Evolutionary conservation across 2,797 vertebrate species (phyloP).

Genomic region (Hozukius guyotensis): DNA sequence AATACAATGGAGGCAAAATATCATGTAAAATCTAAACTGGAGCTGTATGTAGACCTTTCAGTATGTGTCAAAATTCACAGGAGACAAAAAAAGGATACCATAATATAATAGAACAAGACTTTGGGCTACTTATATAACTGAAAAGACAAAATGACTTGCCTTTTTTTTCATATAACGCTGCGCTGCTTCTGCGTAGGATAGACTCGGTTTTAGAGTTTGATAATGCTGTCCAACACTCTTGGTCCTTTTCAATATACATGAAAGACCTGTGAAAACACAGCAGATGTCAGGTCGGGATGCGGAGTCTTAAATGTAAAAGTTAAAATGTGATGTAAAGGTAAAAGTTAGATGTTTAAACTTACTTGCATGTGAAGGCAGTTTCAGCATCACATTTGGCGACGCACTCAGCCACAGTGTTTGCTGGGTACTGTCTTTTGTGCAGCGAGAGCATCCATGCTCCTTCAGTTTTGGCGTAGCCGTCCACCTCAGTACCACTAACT

Average conservation of each 20-base stretch:
- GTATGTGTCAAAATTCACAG: background rate
- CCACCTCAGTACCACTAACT: slow-evolving; percentile 64
- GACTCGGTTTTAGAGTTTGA: slow-evolving; percentile 87
- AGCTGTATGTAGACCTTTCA: background rate
- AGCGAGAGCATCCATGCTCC: slow-evolving; percentile 79
- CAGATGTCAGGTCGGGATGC: background rate
- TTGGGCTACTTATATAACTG: background rate
- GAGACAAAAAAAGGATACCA: background rate
- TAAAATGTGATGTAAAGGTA: background rate
- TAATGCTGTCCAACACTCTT: slow-evolving; percentile 85
- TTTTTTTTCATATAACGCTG: slow-evolving; percentile 89
- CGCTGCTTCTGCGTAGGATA: slow-evolving; percentile 80
- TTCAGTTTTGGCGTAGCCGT: slow-evolving; percentile 77
- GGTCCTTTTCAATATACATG: slow-evolving; percentile 88
- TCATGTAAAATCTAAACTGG: background rate
- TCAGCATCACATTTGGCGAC: slow-evolving; percentile 76
- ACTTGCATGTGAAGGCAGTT: slow-evolving; percentile 79
- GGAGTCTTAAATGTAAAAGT: background rate
- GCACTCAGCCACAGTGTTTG: slow-evolving; percentile 59
- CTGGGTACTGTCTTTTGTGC: slow-evolving; percentile 50
- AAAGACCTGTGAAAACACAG: slow-evolving; percentile 84
- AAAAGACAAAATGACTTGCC: slow-evolving; percentile 65
- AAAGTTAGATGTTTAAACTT: background rate
- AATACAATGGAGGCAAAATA: background rate
- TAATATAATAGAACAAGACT: background rate